phyloP scores from a whole-genome alignment of 1,140 invertebrate species.

The Dendroctonus valens region DNA sequence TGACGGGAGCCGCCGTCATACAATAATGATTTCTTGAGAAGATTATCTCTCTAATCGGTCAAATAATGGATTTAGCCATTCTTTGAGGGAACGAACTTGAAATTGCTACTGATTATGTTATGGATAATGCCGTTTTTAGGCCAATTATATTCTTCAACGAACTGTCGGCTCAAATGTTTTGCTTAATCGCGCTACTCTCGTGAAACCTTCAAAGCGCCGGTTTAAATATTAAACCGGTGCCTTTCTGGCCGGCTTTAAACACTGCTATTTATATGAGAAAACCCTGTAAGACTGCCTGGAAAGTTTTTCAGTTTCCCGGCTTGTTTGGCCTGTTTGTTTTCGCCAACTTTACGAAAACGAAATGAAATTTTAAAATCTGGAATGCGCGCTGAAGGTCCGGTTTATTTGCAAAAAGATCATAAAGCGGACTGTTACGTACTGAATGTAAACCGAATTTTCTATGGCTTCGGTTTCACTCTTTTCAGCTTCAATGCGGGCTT shows the following conservation, averaged over 20 bases:
- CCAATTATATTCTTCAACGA: too few species aligned
- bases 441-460: too few species aligned
- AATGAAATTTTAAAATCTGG: neutral
- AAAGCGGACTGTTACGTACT: too few species aligned
- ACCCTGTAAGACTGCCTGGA: conserved; percentile 12
- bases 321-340: conserved; percentile 6
- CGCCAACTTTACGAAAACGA: neutral
- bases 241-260: conserved; percentile 11
- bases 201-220: conserved; percentile 11
- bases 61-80: conserved; percentile 32
- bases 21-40: conserved; percentile 35
- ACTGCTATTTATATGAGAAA: conserved; percentile 18
- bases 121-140: conserved; percentile 5
- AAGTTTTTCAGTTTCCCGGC: conserved; percentile 14
- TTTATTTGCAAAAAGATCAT: too few species aligned
- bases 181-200: neutral
- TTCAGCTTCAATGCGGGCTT: too few species aligned
- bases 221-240: conserved; percentile 21
- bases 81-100: conserved; percentile 16
- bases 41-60: conserved; percentile 35
- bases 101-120: conserved; percentile 27
- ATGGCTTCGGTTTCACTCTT: too few species aligned
- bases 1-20: conserved; percentile 31
- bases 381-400: neutral
- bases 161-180: too few species aligned